Percentiles rank a stretch among this genome's conserved stretches.
Conservation (phyloP, 2,888 invertebrate species). For the Abscondita cerata region DNA sequence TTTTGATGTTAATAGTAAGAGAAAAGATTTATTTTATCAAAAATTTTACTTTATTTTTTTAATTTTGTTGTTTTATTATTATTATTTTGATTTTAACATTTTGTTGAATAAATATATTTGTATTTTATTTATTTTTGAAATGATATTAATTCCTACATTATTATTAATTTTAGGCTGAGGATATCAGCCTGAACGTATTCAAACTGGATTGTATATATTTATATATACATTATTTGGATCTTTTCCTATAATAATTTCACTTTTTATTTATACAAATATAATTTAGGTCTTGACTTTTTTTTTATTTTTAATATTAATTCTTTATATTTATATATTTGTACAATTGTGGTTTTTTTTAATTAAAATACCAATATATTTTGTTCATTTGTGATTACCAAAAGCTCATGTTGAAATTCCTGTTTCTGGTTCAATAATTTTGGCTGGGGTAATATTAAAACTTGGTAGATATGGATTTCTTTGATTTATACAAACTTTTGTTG, state of each 20-base stretch:
- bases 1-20: conserved; percentile 17
- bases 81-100: conserved; percentile 66
- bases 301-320: conserved; percentile 59
- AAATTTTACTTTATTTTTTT: conserved; percentile 63
- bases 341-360: conserved; percentile 72
- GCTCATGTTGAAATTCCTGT: conserved; percentile 80
- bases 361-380: conserved; percentile 73
- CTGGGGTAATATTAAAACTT: conserved; percentile 74
- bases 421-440: conserved; percentile 77
- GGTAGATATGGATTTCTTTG: conserved; percentile 58
- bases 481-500: conserved; percentile 60
- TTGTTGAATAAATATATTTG: conserved; percentile 65
- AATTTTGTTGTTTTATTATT: conserved; percentile 62
- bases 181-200: conserved; percentile 72
- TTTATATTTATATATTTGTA: conserved; percentile 62
- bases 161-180: conserved; percentile 73
- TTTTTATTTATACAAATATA: conserved; percentile 61
- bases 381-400: conserved; percentile 75
- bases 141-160: conserved; percentile 71
- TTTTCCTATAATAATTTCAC: conserved; percentile 66
- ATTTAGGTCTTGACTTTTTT: conserved; percentile 62
- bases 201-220: conserved; percentile 71
- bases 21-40: conserved; percentile 59
- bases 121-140: conserved; percentile 77
- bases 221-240: conserved; percentile 76